A percentile compares a stretch with the other conserved stretches of the same genome.
phyloP scores from a whole-genome alignment of 2,113 vertebrate species.

The Cichladusa arquata region DNA sequence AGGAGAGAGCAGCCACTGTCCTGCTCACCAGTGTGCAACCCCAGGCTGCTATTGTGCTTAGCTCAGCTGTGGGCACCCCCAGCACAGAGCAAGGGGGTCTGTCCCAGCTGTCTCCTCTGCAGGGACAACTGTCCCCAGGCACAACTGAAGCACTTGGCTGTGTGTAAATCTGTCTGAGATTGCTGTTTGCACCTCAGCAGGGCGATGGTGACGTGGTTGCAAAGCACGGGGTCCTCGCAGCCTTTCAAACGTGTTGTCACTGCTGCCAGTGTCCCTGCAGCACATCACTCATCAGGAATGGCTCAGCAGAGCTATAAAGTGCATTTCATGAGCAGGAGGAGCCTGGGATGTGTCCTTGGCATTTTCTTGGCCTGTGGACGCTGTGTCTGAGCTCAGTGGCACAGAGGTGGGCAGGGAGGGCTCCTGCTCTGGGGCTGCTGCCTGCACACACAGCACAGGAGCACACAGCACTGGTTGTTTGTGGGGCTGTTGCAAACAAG shows the following conservation, averaged over 20 bases:
- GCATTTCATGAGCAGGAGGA: not conserved
- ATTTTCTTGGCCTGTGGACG: fast-evolving
- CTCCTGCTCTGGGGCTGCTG: not conserved
- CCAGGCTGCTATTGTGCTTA: not conserved
- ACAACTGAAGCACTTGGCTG: not conserved
- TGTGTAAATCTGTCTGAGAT: not conserved
- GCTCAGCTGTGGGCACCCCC: not conserved
- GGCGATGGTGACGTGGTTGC: fast-evolving
- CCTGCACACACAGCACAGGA: not conserved
- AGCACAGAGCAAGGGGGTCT: not conserved
- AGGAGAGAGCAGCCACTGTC: not conserved
- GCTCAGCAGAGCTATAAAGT: not conserved
- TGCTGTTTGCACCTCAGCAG: not conserved
- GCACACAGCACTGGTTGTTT: not conserved
- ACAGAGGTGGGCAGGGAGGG: not conserved
- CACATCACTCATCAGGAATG: not conserved
- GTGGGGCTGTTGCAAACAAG: not conserved
- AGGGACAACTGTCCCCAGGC: not conserved
- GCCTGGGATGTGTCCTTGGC: not conserved
- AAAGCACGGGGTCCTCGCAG: not conserved
- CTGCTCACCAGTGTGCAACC: not conserved
- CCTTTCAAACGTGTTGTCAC: not conserved
- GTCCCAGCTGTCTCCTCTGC: not conserved
- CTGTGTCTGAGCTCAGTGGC: not conserved
- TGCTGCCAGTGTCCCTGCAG: not conserved